These are phyloP conservation scores for Cranoglanis bouderius DNA, from an alignment of 2,113 vertebrate species.

Conservation along the genomic window DNA sequence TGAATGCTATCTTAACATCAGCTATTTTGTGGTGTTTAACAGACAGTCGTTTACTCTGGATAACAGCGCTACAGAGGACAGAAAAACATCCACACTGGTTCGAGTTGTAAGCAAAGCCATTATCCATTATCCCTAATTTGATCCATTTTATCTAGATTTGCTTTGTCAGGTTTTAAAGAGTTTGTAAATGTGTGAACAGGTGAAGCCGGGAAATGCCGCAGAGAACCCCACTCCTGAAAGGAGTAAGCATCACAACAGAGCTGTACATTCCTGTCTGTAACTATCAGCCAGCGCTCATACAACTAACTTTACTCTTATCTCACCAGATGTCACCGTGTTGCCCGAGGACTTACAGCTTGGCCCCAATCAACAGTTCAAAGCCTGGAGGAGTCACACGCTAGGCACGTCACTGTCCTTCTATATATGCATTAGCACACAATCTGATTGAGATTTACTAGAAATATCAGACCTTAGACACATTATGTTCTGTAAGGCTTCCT, in stretches of 20 bases:
- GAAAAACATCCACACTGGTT: constrained; percentile 56
- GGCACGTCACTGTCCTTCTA: neutral
- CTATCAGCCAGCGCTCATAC: neutral
- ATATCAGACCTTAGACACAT: neutral
- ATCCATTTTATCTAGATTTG: neutral
- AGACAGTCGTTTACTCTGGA: constrained; percentile 66
- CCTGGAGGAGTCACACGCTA: constrained; percentile 58
- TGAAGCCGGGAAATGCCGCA: constrained; percentile 45
- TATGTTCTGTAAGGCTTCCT: neutral
- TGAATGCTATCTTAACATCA: neutral
- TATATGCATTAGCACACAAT: neutral
- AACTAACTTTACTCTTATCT: constrained; percentile 4
- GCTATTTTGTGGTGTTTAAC: constrained; percentile 18
- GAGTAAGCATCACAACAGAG: constrained; percentile 48
- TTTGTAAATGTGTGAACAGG: neutral
- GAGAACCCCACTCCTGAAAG: constrained; percentile 62
- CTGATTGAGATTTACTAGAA: neutral
- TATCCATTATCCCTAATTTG: neutral
- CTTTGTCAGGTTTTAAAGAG: neutral
- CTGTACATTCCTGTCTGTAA: constrained; percentile 4
- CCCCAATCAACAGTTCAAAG: neutral
- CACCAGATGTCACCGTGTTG: neutral
- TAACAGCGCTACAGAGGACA: neutral
- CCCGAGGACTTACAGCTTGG: constrained; percentile 21
- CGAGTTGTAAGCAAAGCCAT: constrained; percentile 64